A percentile compares a stretch with the other conserved stretches of the same genome.
phyloP scores from a whole-genome alignment of 2,888 invertebrate species.

The Drosophila yooni region DNA sequence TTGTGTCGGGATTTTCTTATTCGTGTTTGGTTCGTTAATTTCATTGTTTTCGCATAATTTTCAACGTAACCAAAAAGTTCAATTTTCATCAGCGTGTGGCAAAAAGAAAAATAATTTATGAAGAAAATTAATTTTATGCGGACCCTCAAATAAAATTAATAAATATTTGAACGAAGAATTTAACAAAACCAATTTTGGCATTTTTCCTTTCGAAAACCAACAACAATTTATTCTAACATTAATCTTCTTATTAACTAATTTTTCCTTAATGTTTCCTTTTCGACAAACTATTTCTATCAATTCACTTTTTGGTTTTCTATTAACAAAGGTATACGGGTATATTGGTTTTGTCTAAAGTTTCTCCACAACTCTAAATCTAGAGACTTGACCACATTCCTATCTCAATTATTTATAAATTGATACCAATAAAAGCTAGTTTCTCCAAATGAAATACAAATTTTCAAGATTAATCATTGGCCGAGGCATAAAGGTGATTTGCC shows the following conservation, averaged over 20 bases:
- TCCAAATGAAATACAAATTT: background rate
- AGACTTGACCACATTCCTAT: background rate
- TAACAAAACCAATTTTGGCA: background rate
- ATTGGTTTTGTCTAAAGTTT: background rate
- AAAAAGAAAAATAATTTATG: constrained; percentile 1
- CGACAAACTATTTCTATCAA: background rate
- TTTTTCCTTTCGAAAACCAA: background rate
- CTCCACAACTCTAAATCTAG: background rate
- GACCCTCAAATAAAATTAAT: constrained; percentile 3
- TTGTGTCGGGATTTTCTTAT: constrained; percentile 61
- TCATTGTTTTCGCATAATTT: constrained; percentile 78
- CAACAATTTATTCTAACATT: background rate
- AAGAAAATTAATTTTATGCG: background rate
- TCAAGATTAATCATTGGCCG: background rate
- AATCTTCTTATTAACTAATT: background rate
- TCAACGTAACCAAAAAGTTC: constrained; percentile 38
- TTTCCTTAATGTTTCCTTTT: background rate
- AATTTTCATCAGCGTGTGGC: constrained; percentile 22
- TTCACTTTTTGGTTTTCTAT: background rate
- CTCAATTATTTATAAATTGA: background rate
- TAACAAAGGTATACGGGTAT: background rate
- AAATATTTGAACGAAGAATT: background rate
- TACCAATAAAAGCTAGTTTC: background rate
- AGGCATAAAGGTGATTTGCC: background rate
- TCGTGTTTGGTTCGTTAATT: constrained; percentile 80